These are phyloP conservation scores for Pygmarrhopalites habei DNA, from an alignment of 1,140 invertebrate genomes.

Conservation along the genomic window DNA sequence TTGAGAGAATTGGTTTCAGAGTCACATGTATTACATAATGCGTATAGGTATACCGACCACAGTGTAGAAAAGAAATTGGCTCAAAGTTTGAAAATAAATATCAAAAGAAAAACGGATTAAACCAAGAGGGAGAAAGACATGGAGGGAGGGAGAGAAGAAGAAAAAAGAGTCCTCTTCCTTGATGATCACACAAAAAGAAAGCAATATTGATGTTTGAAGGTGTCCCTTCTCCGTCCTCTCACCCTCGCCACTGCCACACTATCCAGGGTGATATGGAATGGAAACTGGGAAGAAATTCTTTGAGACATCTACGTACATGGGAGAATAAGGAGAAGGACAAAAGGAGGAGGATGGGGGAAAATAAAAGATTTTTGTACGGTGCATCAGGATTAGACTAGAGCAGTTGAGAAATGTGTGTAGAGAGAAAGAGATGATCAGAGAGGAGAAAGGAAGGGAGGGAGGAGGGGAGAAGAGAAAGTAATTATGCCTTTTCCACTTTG, in stretches of 20 bases:
- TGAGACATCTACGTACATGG: not conserved
- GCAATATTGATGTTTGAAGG: too few relatives aligned
- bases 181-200: too few relatives aligned
- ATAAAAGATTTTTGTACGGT: not conserved
- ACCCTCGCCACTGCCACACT: too few relatives aligned
- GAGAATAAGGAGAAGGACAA: not conserved
- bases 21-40: too few relatives aligned
- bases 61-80: constrained; percentile 2
- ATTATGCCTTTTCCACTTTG: not conserved
- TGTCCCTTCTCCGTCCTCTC: too few relatives aligned
- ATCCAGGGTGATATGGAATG: too few relatives aligned
- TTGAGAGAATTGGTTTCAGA: too few relatives aligned
- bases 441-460: not conserved
- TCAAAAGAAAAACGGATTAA: not conserved
- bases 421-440: not conserved
- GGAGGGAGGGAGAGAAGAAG: too few relatives aligned
- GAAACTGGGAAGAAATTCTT: too few relatives aligned
- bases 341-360: not conserved
- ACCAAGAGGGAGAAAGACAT: not conserved
- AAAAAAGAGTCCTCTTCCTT: too few relatives aligned
- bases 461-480: not conserved
- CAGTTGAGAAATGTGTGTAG: not conserved
- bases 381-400: not conserved
- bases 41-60: too few relatives aligned
- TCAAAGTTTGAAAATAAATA: constrained; percentile 1